These are phyloP conservation scores for Dolomedes plantarius DNA, from an alignment of 2,888 invertebrate species.

Conservation along the genomic window DNA sequence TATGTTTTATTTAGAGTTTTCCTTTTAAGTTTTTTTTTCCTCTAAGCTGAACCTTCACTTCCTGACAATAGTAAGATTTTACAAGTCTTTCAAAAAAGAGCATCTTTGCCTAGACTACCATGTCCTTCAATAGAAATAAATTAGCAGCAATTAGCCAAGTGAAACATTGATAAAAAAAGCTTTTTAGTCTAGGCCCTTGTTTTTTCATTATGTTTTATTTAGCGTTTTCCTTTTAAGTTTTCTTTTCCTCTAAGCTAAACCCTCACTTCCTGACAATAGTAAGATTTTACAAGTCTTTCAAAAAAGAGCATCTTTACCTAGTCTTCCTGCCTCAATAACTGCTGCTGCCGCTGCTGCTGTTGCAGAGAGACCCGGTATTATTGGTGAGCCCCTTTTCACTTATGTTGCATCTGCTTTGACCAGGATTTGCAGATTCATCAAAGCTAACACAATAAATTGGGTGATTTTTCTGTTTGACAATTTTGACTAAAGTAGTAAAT, in stretches of 20 bases:
- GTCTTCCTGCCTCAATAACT: slow-evolving; percentile 47
- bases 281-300: slow-evolving; percentile 63
- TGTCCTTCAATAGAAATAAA: no score
- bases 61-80: slow-evolving; percentile 56
- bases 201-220: slow-evolving; percentile 15
- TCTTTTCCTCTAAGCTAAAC: slow-evolving; percentile 57
- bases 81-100: slow-evolving; percentile 63
- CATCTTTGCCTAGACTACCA: slow-evolving; percentile 61
- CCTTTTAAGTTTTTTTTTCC: slow-evolving; percentile 31
- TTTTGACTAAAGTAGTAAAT: no score
- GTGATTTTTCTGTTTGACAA: no score
- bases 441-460: no score
- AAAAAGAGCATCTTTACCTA: slow-evolving; percentile 63
- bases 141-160: no score
- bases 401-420: background rate
- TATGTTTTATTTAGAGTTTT: slow-evolving; percentile 6
- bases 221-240: slow-evolving; percentile 14
- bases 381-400: background rate
- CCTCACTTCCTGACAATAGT: slow-evolving; percentile 46
- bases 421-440: no score
- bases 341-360: slow-evolving; percentile 12
- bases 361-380: background rate
- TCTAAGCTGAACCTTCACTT: slow-evolving; percentile 60
- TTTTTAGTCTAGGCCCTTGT: no score
- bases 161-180: no score